A percentile compares a stretch with the other conserved stretches of the same genome.
Evolutionary conservation across 2,113 vertebrate genomes (phyloP).

Genomic region (Thunnus thynnus): DNA sequence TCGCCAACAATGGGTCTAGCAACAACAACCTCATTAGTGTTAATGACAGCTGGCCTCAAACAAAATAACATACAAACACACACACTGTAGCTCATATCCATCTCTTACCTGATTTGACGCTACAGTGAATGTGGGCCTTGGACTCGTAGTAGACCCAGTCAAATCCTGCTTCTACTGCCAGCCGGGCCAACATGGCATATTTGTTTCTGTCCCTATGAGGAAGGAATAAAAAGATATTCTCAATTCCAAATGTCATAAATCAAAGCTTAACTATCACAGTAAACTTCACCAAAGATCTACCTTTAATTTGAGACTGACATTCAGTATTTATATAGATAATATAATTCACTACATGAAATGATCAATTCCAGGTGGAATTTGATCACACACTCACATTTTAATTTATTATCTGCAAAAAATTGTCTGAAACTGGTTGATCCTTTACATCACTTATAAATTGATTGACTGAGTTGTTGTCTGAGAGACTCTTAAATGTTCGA

Average conservation of each 20-base stretch:
- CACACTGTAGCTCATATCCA: neutral
- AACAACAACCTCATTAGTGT: slow-evolving; percentile 57
- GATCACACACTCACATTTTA: neutral
- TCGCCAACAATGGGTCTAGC: slow-evolving; percentile 37
- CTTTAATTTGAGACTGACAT: neutral
- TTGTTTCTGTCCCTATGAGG: slow-evolving; percentile 90
- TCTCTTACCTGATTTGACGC: slow-evolving; percentile 95
- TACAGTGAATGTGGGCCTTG: slow-evolving; percentile 94
- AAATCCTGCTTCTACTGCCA: slow-evolving; percentile 94
- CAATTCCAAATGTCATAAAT: neutral
- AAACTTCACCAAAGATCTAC: neutral
- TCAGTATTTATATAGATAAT: neutral
- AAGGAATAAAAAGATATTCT: neutral
- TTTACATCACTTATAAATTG: slow-evolving; percentile 23
- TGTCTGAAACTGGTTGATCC: slow-evolving; percentile 1
- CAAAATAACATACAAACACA: slow-evolving; percentile 30
- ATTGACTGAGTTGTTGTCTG: neutral
- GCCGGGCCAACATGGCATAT: slow-evolving; percentile 92
- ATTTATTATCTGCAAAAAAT: neutral
- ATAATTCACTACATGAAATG: neutral
- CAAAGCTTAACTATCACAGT: neutral
- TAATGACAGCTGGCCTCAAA: slow-evolving; percentile 49
- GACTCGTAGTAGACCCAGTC: slow-evolving; percentile 97
- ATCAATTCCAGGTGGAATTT: neutral
- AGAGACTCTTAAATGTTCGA: neutral